These are phyloP conservation scores for Acridotheres tristis DNA, from an alignment of 2,797 vertebrate species.

Conservation along the genomic window DNA sequence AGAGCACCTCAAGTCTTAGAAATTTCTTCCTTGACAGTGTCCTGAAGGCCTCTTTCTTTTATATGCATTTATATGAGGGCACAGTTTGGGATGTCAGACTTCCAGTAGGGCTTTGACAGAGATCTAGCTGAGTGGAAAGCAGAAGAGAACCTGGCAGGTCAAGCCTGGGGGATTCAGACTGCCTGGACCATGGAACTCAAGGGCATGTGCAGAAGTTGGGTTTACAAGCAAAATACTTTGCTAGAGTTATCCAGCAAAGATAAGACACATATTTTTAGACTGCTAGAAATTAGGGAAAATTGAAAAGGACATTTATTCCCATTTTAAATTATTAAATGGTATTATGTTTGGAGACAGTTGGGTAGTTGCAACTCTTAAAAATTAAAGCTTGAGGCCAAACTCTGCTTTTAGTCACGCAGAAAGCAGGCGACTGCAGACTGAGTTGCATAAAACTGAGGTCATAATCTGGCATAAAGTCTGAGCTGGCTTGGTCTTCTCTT, in stretches of 20 bases:
- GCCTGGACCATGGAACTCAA: not conserved
- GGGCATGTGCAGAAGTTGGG: not conserved
- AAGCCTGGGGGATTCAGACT: not conserved
- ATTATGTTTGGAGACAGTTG: slow-evolving; percentile 30
- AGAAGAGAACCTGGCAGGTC: not conserved
- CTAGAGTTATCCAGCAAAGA: not conserved
- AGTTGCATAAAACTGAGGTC: slow-evolving; percentile 37
- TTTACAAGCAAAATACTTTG: not conserved
- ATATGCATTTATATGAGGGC: too few species aligned
- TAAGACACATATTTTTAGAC: not conserved
- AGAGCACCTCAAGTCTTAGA: not conserved
- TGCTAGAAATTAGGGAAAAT: not conserved
- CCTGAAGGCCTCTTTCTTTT: not conserved
- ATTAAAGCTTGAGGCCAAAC: not conserved
- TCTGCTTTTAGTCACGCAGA: slow-evolving; percentile 33
- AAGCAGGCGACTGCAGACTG: not conserved
- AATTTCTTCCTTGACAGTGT: not conserved
- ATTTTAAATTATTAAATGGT: not conserved
- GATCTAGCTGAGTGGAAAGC: not conserved
- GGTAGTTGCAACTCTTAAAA: not conserved
- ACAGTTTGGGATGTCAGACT: not conserved
- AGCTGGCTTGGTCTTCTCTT: slow-evolving; percentile 12
- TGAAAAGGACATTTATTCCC: not conserved
- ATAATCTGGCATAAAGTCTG: slow-evolving; percentile 40
- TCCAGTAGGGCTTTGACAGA: not conserved